Conservation (phyloP, 2,113 vertebrate species). For the Dolichallabes microphthalmus region DNA sequence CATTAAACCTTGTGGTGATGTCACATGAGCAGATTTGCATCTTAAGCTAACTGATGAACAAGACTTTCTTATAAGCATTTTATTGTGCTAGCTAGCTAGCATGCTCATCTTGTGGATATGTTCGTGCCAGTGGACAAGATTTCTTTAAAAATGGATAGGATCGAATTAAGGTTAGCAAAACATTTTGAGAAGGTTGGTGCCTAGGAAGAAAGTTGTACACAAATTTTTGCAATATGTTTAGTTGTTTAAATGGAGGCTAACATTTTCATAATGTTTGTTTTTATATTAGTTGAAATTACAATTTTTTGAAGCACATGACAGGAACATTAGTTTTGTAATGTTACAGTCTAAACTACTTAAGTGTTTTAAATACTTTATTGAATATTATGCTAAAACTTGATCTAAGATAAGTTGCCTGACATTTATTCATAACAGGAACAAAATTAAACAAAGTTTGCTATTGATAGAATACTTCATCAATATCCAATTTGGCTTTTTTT, state of each 20-base stretch:
- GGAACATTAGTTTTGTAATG: neutral
- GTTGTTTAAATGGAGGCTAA: neutral
- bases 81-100: neutral
- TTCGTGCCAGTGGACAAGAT: neutral
- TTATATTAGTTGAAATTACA: neutral
- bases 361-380: neutral
- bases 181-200: neutral
- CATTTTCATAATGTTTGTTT: neutral
- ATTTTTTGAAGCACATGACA: neutral
- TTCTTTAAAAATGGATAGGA: neutral
- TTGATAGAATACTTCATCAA: neutral
- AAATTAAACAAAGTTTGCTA: neutral
- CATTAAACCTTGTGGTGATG: neutral
- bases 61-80: neutral
- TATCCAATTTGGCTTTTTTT: neutral
- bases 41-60: neutral
- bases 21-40: neutral
- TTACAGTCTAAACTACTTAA: neutral
- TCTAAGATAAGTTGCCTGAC: neutral
- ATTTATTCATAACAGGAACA: neutral
- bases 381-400: neutral
- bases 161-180: neutral
- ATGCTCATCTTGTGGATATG: neutral
- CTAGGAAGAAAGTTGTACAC: neutral
- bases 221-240: neutral